Evolutionary conservation across 1,140 invertebrate species (phyloP), one percentile per base, ranked within the genome.

Genomic region (Grapholita molesta): DNA sequence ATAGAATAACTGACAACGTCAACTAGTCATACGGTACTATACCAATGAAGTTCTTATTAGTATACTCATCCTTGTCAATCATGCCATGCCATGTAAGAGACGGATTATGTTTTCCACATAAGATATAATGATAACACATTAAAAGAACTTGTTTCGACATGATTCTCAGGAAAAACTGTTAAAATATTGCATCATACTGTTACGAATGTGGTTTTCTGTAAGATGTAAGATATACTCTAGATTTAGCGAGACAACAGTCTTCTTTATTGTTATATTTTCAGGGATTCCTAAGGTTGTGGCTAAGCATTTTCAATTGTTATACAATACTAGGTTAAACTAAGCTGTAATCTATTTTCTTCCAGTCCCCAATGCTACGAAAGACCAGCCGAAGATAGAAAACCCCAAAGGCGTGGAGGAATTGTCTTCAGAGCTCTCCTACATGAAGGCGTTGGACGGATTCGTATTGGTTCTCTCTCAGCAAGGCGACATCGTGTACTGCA

Each of bases 401-500:
- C 80, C 75, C 73, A 80, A 88, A 73, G 82, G 79, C 2, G 74
- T 88, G 33, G 88, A 92, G 68, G 89, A 91, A 32, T 72, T 89
- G 64, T 83, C 85, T 9, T 87, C 93, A 68, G 94, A 96, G 78
- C 87, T 94, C 53, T 88, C 94, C 0, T 95, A 95, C 80, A 93
- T 96, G 71, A 95, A 97, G 92, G 96, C 97, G 2, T 87, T 99
- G 67, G 97, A 98, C 84, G 98, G 98, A 1, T 98, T 99, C 88
- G 92, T 98, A 23, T 77, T 99, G 68, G 95, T 97, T 21, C 83
- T 98, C 8, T 96, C 97, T 0, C 94, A 94, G 72, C 97, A 98
- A 75, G 98, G 98, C 9, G 97, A 98, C 83, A 96, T 99, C 75
- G 94, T 98, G 8, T 99, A 97, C 89, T 94, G 98, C 57, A 98